Percentiles rank a stretch among this genome's conserved stretches.
Evolutionary conservation across 1,140 invertebrate species (phyloP).

Genomic region (Elysia chlorotica): DNA sequence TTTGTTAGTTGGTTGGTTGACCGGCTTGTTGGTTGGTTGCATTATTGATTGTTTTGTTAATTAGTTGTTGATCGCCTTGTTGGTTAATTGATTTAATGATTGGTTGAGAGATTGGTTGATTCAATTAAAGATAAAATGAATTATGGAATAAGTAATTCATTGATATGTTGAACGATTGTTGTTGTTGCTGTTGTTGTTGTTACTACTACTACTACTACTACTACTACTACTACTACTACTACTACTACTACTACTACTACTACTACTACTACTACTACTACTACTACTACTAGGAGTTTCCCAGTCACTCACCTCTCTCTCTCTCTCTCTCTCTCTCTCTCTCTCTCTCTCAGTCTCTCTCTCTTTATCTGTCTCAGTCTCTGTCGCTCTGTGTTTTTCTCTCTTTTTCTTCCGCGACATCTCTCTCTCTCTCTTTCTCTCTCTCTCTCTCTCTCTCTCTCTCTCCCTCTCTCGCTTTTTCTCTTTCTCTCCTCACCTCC

Average conservation of each 20-base stretch:
- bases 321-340: slow-evolving; percentile 5
- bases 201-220: background rate
- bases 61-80: no score
- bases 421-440: background rate
- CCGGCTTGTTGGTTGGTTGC: no score
- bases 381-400: background rate
- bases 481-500: slow-evolving; percentile 1
- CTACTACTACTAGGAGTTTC: background rate
- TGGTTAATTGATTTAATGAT: no score
- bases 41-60: no score
- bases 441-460: background rate
- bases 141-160: no score
- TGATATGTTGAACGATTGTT: background rate
- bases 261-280: background rate
- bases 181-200: background rate
- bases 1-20: no score
- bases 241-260: background rate
- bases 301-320: background rate
- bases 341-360: background rate
- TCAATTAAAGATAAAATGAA: no score
- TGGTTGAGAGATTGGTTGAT: no score
- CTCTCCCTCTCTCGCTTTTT: slow-evolving; percentile 3
- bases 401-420: background rate
- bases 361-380: background rate
- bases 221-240: background rate